These are phyloP conservation scores for Tachysurus fulvidraco DNA, from an alignment of 2,113 vertebrate genomes.

Conservation along the genomic window DNA sequence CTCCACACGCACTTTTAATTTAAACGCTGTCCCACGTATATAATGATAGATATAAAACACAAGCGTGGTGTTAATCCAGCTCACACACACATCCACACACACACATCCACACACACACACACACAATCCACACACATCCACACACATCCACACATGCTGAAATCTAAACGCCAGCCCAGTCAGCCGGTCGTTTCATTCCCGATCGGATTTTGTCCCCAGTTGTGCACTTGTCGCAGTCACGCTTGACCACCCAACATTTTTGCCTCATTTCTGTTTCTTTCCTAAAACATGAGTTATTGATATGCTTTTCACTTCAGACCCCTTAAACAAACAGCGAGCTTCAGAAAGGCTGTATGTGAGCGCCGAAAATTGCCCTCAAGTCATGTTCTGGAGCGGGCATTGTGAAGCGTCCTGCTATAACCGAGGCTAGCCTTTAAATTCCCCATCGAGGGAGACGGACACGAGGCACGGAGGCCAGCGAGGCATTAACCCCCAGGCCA, in stretches of 20 bases:
- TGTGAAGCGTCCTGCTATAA: constrained; percentile 19
- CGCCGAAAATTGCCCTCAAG: constrained; percentile 38
- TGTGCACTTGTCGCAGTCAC: background rate
- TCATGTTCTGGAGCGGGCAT: constrained; percentile 16
- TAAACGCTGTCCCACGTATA: background rate
- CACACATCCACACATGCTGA: background rate
- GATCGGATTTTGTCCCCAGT: background rate
- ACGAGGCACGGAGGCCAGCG: constrained; percentile 5
- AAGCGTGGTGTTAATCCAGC: background rate
- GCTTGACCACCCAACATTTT: background rate
- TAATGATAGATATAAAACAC: too few relatives aligned
- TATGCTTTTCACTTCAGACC: background rate
- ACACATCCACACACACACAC: too few relatives aligned
- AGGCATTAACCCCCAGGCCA: constrained; percentile 30
- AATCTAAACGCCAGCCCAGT: background rate
- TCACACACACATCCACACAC: too few relatives aligned
- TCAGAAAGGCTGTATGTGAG: constrained; percentile 35
- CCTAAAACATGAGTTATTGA: constrained; percentile 33
- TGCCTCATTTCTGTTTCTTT: background rate
- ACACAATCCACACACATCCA: background rate
- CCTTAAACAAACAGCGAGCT: constrained; percentile 38
- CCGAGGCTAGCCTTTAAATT: constrained; percentile 40
- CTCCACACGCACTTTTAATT: background rate
- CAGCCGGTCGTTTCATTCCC: background rate
- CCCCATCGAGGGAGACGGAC: constrained; percentile 7